These are phyloP conservation scores for Acronicta aceris DNA, from an alignment of 2,888 invertebrate species.

Conservation along the genomic window DNA sequence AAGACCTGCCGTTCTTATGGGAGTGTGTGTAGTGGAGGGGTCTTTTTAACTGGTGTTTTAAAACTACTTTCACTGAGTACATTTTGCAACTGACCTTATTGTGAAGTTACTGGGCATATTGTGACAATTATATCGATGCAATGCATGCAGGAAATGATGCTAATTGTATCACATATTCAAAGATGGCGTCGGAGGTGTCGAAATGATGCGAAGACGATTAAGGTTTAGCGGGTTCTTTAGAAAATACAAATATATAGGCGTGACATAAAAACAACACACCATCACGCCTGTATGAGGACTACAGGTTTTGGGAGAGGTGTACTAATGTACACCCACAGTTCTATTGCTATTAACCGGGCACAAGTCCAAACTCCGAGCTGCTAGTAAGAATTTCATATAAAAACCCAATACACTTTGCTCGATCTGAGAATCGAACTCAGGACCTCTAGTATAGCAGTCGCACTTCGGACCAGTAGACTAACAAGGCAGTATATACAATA, in stretches of 20 bases:
- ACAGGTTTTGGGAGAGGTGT: too few species aligned
- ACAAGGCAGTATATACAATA: too few species aligned
- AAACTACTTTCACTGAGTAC: conserved; percentile 76
- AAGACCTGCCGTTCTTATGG: conserved; percentile 3
- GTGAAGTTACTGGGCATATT: conserved; percentile 62
- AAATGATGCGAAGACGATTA: conserved; percentile 12
- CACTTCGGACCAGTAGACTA: too few species aligned
- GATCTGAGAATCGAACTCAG: too few species aligned
- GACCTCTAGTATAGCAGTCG: too few species aligned
- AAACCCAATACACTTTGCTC: too few species aligned
- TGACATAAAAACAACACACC: too few species aligned
- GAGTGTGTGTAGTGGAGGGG: background rate
- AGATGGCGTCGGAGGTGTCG: conserved; percentile 14
- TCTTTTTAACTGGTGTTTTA: conserved; percentile 54
- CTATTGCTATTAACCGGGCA: too few species aligned
- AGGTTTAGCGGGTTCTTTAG: conserved; percentile 2
- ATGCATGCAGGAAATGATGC: conserved; percentile 52
- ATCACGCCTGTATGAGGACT: too few species aligned
- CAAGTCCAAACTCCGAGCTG: too few species aligned
- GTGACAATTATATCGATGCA: conserved; percentile 67
- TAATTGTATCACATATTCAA: conserved; percentile 42
- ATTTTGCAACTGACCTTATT: conserved; percentile 80
- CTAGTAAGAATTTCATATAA: too few species aligned
- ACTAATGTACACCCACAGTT: too few species aligned
- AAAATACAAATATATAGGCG: conserved; percentile 8